A percentile compares a stretch with the other conserved stretches of the same genome.
Evolutionary conservation across 2,113 vertebrate genomes (phyloP).

Genomic region (Mus pahari): DNA sequence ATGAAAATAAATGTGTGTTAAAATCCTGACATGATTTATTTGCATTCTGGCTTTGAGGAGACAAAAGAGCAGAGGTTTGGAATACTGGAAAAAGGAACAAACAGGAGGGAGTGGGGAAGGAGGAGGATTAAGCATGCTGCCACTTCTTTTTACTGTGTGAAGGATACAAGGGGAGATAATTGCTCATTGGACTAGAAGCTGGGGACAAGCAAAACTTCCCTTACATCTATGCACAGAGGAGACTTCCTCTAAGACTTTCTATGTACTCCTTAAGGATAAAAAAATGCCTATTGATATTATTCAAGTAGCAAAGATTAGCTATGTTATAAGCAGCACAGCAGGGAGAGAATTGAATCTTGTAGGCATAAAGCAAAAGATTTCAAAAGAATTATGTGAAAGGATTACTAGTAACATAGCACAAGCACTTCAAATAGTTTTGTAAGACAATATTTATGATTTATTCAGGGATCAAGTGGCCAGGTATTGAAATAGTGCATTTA

Average conservation of each 20-base stretch:
- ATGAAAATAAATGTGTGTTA: not conserved
- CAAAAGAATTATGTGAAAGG: slow-evolving; percentile 9
- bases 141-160: not conserved
- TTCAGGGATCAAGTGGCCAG: not conserved
- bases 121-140: not conserved
- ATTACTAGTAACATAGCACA: not conserved
- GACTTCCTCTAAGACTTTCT: not conserved
- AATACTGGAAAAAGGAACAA: not conserved
- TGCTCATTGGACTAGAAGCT: not conserved
- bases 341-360: not conserved
- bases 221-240: not conserved
- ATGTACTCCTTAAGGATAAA: not conserved
- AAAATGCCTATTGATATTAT: not conserved
- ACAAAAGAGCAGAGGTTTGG: not conserved
- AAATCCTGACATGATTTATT: not conserved
- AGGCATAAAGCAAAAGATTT: not conserved
- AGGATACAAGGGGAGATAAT: not conserved
- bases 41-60: not conserved
- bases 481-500: not conserved
- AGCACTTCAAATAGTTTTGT: not conserved
- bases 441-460: not conserved
- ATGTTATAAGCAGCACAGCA: not conserved
- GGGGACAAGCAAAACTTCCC: not conserved
- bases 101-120: not conserved
- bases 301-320: slow-evolving; percentile 9